Evolutionary conservation across 2,888 invertebrate genomes (phyloP).

Genomic region (Leptinotarsa juncta): DNA sequence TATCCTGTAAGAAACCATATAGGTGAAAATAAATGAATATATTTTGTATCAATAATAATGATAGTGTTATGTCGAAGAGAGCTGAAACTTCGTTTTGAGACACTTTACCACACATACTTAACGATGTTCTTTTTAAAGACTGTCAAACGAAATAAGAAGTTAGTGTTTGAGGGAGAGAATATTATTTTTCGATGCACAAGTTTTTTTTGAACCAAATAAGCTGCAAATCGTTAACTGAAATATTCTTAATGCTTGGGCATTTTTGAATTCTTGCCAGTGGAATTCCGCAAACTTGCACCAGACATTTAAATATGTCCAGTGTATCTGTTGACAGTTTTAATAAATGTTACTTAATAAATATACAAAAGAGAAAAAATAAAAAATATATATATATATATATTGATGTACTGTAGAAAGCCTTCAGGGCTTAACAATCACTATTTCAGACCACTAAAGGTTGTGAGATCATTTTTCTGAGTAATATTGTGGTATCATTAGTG

Average conservation of each 20-base stretch:
- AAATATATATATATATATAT: slow-evolving; percentile 49
- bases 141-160: no score
- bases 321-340: slow-evolving; percentile 36
- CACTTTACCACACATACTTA: no score
- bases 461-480: slow-evolving; percentile 56
- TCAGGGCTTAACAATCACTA: slow-evolving; percentile 59
- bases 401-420: slow-evolving; percentile 52
- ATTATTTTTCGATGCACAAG: background rate
- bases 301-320: slow-evolving; percentile 29
- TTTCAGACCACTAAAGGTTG: slow-evolving; percentile 63
- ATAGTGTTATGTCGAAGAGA: no score
- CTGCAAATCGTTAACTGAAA: background rate
- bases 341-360: slow-evolving; percentile 49
- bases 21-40: no score
- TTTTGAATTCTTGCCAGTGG: slow-evolving; percentile 34
- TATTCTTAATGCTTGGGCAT: slow-evolving; percentile 7
- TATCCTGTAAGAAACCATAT: background rate
- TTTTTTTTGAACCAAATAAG: background rate
- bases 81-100: no score
- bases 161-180: no score
- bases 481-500: slow-evolving; percentile 3
- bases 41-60: no score
- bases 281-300: slow-evolving; percentile 34
- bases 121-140: no score
- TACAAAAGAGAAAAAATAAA: slow-evolving; percentile 40